Evolutionary conservation across 2,113 vertebrate genomes (phyloP), one percentile per base, ranked within the genome.

Genomic region (Microtus pennsylvanicus): DNA sequence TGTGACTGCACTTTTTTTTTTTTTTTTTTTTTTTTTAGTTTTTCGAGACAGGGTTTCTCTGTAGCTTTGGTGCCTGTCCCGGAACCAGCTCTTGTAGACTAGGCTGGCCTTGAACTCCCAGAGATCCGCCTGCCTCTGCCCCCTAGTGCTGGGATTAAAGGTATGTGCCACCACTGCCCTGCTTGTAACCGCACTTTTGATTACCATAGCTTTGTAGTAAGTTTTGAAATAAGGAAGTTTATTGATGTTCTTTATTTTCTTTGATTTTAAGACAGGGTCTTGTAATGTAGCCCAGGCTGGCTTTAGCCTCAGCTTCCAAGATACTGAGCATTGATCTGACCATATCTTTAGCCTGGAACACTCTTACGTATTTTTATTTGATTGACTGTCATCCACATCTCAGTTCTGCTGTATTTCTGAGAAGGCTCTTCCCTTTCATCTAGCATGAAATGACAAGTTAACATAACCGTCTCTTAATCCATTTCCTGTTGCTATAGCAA

Each of bases 361-460:
- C 52, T 85, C 47, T 92, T 69, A 10, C 9, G 26, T 30, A 76
- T 50, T n/a, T 90, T 74, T 50, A 28, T 26, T 77, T 65, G 42
- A 63, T 69, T 87, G 78, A n/a, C 38, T 93, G 47, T 67, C 24
- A 81, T 88, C 83, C 22, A 88, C 45, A 72, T 67, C 76, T 90
- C 65, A 88, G 21, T 92, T 92, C 42, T 94, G 65, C 42, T 95
- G 28, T 77, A 82, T 35, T 90, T 80, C 81, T 17, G 35, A 94
- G 61, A 89, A 89, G 89, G 30, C 1, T n/a, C 45, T 19, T 95
- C 58, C 21, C 77, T 87, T 94, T 95, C 6, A 47, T 80, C 65
- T 94, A 47, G 33, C 65, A 28, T 93, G 65, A 87, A 95, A 45
- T 82, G 93, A 90, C 38, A 55, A 45, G 33, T 91, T 28, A 50